Base-by-base conservation (phyloP, 2,113 vertebrate genomes). In the Myanophis thanlyinensis region DNA sequence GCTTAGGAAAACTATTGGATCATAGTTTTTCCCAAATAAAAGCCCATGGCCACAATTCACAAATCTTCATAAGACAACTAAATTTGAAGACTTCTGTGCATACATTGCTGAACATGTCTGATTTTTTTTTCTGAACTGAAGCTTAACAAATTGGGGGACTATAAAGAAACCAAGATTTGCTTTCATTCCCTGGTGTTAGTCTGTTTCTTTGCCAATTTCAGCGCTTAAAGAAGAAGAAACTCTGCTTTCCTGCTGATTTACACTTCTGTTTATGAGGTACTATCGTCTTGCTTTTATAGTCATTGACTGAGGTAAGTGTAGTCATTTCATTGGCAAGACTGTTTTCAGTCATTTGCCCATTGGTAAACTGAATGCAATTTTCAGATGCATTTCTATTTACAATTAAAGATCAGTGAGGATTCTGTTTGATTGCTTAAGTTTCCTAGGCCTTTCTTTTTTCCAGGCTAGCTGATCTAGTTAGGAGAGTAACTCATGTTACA, bases 231-330 rank as follows among this genome's bases (percentile, higher is more conserved):
- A 0, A 92, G 9, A 10, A 95, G 15, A 20, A 93, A 35, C 54
- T 95, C 48, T 95, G 56, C 27, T 89, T 86, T 91, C 93, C 73
- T 62, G 53, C 93, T 93, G 90, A 35, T 89, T 91, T 91, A 91
- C 90, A 67, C 88, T 89, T 91, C 87, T 93, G 87, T 93, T 93
- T 93, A 93, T 89, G 87, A 89, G 93, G 47, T 93, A 89, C 87
- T 88, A 93, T 87, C 90, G 52, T 93, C 87, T 89, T 91, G 87
- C 53, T 91, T 93, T 91, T 93, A 93, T 89, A 91, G 93, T 89
- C 90, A 93, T 46, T 93, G 89, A 88, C 51, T 87, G 91, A 86
- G 90, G 80, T 93, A 93, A 96, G 89, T 0, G 15, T 87, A 90
- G 85, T 92, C 89, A 3, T 62, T 92, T 52, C 27, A 93, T 30